Evolutionary conservation across 2,797 vertebrate species (phyloP).

Genomic region (Gephyroberyx darwinii): DNA sequence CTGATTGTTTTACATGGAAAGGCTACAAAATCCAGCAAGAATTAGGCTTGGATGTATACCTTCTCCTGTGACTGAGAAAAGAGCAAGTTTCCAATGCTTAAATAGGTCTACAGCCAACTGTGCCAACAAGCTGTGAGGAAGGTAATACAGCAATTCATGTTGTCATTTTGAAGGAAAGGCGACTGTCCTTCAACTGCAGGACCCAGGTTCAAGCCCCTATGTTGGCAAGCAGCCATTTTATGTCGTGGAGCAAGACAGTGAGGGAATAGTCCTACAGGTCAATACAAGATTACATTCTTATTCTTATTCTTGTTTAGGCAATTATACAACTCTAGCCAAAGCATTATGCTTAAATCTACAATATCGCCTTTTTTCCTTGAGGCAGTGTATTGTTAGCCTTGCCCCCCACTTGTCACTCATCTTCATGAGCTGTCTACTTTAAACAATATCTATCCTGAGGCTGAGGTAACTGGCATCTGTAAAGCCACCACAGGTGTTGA

Average conservation of each 20-base stretch:
- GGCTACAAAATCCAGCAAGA: neutral
- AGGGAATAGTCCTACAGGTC: too few relatives aligned
- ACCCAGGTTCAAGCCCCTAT: too few relatives aligned
- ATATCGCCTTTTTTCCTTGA: neutral
- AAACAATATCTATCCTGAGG: neutral
- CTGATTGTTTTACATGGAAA: neutral
- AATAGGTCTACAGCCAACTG: too few relatives aligned
- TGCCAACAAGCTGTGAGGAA: neutral
- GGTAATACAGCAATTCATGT: neutral
- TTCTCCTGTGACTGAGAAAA: neutral
- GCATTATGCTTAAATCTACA: neutral
- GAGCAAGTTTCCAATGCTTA: neutral
- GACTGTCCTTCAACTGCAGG: too few relatives aligned
- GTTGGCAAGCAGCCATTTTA: too few relatives aligned
- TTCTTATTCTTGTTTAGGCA: too few relatives aligned
- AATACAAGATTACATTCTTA: neutral
- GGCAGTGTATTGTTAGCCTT: neutral
- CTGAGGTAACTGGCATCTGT: neutral
- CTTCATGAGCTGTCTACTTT: neutral
- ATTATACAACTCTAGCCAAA: neutral
- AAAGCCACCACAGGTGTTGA: conserved; percentile 1
- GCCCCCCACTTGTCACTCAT: neutral
- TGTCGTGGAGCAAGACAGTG: too few relatives aligned
- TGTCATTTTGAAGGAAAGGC: neutral
- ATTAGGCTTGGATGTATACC: neutral